These are phyloP conservation scores for Tylochromis polylepis DNA, from an alignment of 2,113 vertebrate genomes.

Conservation along the genomic window DNA sequence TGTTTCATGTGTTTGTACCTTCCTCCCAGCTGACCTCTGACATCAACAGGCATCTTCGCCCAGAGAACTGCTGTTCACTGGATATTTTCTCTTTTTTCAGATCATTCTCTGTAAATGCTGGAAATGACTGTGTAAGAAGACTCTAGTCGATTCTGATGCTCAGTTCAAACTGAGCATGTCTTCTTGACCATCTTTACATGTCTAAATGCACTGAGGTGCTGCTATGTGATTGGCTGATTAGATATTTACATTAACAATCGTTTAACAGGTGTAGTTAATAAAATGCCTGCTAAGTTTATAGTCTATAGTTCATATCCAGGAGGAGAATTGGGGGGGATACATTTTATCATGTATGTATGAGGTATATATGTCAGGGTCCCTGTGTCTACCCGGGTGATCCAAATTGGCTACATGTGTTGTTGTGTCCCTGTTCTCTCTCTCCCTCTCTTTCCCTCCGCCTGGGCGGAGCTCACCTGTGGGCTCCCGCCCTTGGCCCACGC, in stretches of 20 bases:
- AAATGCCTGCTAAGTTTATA: neutral
- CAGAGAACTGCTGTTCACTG: neutral
- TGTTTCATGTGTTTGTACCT: neutral
- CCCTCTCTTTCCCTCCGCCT: too few species aligned
- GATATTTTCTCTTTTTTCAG: neutral
- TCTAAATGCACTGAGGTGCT: neutral
- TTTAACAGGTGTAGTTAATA: neutral
- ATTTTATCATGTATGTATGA: neutral
- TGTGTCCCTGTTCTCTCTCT: too few species aligned
- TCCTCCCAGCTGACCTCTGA: neutral
- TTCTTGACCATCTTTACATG: neutral
- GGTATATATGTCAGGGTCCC: too few species aligned
- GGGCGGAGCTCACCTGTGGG: too few species aligned
- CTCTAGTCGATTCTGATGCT: neutral
- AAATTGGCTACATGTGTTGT: too few species aligned
- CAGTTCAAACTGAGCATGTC: neutral
- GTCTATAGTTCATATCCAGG: neutral
- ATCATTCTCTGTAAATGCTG: neutral
- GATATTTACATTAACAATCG: neutral
- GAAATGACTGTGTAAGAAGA: neutral
- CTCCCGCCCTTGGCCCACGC: too few species aligned
- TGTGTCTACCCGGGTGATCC: too few species aligned
- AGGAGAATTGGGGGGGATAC: neutral
- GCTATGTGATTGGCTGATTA: neutral
- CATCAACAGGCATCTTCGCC: neutral